These are phyloP conservation scores for Trachythela sp. DNA, from an alignment of 64 coral and sea anemone species.

Conservation along the genomic window DNA sequence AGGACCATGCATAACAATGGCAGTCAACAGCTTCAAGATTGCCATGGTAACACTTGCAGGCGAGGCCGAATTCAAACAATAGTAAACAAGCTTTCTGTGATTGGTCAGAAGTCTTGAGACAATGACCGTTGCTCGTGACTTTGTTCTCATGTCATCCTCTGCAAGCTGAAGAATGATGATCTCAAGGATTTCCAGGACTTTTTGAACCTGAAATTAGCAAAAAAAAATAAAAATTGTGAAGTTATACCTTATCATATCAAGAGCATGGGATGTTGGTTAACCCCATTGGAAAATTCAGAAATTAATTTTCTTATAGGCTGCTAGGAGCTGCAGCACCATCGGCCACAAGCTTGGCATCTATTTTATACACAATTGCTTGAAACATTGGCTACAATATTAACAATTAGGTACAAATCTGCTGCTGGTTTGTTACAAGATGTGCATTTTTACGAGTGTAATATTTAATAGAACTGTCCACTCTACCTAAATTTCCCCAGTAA, in stretches of 20 bases:
- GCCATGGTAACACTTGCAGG: neutral
- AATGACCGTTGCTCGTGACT: neutral
- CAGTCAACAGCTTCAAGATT: neutral
- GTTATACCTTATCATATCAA: neutral
- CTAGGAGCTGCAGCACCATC: too few relatives aligned
- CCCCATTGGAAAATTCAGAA: too few relatives aligned
- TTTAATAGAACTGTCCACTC: too few relatives aligned
- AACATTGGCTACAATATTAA: too few relatives aligned
- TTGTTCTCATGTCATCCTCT: neutral
- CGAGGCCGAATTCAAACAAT: neutral
- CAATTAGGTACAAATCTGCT: too few relatives aligned
- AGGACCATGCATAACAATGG: neutral
- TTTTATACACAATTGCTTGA: too few relatives aligned
- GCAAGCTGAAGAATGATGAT: neutral
- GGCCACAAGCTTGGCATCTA: too few relatives aligned
- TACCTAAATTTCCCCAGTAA: too few relatives aligned
- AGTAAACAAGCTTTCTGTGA: conserved; percentile 1
- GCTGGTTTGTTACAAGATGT: too few relatives aligned
- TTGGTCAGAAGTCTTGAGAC: neutral
- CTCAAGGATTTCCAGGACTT: neutral
- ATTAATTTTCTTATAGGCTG: too few relatives aligned
- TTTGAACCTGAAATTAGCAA: neutral
- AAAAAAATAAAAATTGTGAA: neutral
- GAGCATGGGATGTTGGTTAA: too few relatives aligned
- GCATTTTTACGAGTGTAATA: too few relatives aligned